A percentile compares a stretch with the other conserved stretches of the same genome.
phyloP scores from a whole-genome alignment of 2,113 vertebrate genomes.

The Lophochroa leadbeateri region DNA sequence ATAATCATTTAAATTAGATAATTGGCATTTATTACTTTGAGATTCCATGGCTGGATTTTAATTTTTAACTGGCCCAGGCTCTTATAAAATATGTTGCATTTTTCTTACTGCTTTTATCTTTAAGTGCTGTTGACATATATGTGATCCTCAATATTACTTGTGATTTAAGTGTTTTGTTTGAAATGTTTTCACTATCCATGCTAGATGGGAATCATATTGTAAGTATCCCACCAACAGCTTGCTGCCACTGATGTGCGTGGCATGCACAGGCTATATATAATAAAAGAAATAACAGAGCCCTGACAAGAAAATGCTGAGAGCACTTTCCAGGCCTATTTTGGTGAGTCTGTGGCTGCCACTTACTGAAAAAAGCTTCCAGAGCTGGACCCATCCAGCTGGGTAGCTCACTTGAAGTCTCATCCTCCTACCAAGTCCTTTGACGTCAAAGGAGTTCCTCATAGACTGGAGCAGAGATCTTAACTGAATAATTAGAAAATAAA shows the following conservation, averaged over 20 bases:
- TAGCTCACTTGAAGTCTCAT: constrained; percentile 35
- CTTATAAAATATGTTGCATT: neutral
- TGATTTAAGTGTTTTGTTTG: constrained; percentile 16
- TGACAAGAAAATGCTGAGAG: neutral
- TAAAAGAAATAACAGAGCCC: neutral
- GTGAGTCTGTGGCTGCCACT: neutral
- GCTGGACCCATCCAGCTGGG: neutral
- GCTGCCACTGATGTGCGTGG: neutral
- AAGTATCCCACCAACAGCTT: constrained; percentile 21
- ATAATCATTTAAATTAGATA: constrained; percentile 70
- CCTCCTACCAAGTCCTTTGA: constrained; percentile 34
- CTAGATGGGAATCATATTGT: neutral
- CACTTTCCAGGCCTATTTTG: neutral
- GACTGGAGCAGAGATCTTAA: constrained; percentile 58
- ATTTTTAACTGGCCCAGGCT: neutral
- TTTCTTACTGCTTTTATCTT: constrained; percentile 19
- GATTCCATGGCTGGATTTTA: neutral
- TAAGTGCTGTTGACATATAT: constrained; percentile 14
- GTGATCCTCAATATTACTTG: neutral
- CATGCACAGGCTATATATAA: neutral
- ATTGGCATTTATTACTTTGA: constrained; percentile 61
- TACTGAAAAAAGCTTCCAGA: neutral
- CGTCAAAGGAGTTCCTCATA: constrained; percentile 54
- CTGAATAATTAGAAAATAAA: constrained; percentile 70
- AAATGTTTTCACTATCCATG: constrained; percentile 11